phyloP scores from a whole-genome alignment of 2,797 vertebrate genomes.

The Enteromius viviparus region DNA sequence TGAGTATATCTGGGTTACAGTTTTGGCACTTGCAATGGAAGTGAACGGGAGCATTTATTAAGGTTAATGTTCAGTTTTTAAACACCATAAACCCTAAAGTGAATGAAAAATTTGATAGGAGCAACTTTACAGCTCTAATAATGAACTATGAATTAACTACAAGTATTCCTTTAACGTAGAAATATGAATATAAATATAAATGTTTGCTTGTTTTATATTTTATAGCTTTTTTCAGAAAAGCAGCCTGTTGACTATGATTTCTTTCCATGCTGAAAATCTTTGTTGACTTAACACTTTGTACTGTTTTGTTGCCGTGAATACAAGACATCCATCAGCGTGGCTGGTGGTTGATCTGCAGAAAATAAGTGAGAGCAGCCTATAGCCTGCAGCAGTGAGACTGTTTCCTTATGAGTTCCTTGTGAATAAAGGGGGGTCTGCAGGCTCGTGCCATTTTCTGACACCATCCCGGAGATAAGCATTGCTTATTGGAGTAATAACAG shows the following conservation, averaged over 20 bases:
- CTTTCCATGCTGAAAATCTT: background rate
- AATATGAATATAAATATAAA: background rate
- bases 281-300: conserved; percentile 30
- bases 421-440: conserved; percentile 7
- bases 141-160: background rate
- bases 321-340: conserved; percentile 7
- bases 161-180: background rate
- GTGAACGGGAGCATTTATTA: background rate
- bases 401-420: conserved; percentile 13
- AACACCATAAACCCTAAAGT: background rate
- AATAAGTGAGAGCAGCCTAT: conserved; percentile 16
- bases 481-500: conserved; percentile 7
- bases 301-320: conserved; percentile 13
- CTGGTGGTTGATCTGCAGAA: background rate
- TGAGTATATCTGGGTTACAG: background rate
- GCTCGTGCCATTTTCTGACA: conserved; percentile 37
- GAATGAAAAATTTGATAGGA: background rate
- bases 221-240: background rate
- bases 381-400: conserved; percentile 19
- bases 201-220: background rate
- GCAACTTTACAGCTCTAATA: background rate
- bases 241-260: background rate
- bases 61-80: too few species aligned
- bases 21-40: background rate
- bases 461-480: conserved; percentile 22